Base-by-base conservation (phyloP, 1,140 invertebrate genomes). In the Drosophila funebris region DNA sequence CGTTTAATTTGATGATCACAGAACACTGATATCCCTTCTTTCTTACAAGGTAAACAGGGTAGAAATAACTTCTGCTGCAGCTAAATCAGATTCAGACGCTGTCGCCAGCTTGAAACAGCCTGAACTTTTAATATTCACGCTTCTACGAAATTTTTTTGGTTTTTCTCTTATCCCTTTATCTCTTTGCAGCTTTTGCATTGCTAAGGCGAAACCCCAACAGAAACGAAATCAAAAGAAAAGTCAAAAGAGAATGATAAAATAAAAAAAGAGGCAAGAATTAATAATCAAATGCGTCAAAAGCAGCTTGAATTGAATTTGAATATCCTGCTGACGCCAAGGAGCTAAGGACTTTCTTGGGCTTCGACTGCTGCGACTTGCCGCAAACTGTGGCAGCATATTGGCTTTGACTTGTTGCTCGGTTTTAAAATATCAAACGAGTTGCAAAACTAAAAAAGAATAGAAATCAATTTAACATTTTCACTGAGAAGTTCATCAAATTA, bases 211-310 rank as follows among this genome's bases (percentile, higher is more conserved):
- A 36, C 27, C n/a, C 20, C 0, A 16, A 9, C 0, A 13, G 16
- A 53, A 39, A 5, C 31, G 16, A 68, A 61, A 68, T 68, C 56
- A 73, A 68, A 50, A n/a, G 16, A 48, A 22, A 31, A 18, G 5
- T 11, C 20, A 16, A 39, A 43, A 39, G 3, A 37, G 16, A 53
- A 27, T n/a, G n/a, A n/a, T n/a, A n/a, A 18, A 6, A 14, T 29
- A 16, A 9, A n/a, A 22, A 54, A 50, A 31, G 33, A 43, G 0
- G 13, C 11, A 44, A 56, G 41, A 73, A 54, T 56, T 69, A 56
- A 69, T 61, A 62, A 61, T 24, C 53, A 68, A 69, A 68, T 57
- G 57, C 66, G 57, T 57, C 57, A 73, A 62, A 50, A 43, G 52
- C 44, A 22, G 29, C 36, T 41, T 61, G 27, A 56, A 73, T 69